These are phyloP conservation scores for Caranx ignobilis DNA, from an alignment of 2,113 vertebrate genomes.

Conservation along the genomic window DNA sequence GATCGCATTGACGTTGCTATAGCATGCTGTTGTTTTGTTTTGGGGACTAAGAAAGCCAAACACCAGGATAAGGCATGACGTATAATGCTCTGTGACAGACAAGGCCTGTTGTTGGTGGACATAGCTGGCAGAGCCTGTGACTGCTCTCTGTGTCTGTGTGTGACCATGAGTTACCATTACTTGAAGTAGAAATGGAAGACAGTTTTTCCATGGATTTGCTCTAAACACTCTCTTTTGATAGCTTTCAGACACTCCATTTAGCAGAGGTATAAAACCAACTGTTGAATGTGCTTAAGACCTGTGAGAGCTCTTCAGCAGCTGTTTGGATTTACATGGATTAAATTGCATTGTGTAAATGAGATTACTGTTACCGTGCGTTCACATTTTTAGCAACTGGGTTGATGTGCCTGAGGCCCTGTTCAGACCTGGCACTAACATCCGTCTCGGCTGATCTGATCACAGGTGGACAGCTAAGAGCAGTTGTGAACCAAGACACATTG, in stretches of 20 bases:
- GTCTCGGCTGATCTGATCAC: no score
- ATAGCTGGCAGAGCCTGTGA: slow-evolving; percentile 54
- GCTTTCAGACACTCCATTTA: slow-evolving; percentile 54
- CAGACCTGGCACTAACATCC: no score
- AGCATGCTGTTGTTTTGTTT: slow-evolving; percentile 77
- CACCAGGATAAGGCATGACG: slow-evolving; percentile 59
- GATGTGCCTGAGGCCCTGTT: background rate
- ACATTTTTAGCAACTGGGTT: background rate
- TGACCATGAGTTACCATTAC: slow-evolving; percentile 44
- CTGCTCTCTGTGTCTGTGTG: slow-evolving; percentile 38
- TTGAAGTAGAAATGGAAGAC: slow-evolving; percentile 45
- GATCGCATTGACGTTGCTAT: slow-evolving; percentile 73
- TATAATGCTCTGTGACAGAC: slow-evolving; percentile 71
- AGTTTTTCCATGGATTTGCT: slow-evolving; percentile 47
- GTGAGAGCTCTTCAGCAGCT: slow-evolving; percentile 33
- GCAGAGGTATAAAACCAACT: slow-evolving; percentile 14
- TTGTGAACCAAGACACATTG: no score
- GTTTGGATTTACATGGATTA: slow-evolving; percentile 59
- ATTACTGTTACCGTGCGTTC: slow-evolving; percentile 1
- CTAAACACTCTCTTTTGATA: slow-evolving; percentile 51
- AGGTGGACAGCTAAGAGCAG: no score
- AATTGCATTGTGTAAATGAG: slow-evolving; percentile 21
- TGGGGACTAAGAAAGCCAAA: slow-evolving; percentile 62
- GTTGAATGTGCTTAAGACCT: slow-evolving; percentile 39
- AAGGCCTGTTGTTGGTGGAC: slow-evolving; percentile 68